Percentiles rank a stretch among this genome's conserved stretches.
These are phyloP conservation scores for Microctonus brassicae DNA, from an alignment of 2,888 invertebrate genomes.

Conservation along the genomic window DNA sequence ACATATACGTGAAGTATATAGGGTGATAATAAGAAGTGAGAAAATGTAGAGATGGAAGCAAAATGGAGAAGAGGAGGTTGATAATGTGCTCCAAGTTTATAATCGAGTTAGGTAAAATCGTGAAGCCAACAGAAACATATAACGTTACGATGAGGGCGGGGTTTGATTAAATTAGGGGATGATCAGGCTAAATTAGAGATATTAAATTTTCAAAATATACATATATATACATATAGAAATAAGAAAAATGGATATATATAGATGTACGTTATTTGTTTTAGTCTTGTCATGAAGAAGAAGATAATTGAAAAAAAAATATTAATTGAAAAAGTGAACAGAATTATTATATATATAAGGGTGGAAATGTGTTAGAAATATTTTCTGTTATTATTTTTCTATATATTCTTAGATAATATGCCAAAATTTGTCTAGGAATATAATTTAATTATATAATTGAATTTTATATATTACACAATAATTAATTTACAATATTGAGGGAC, in stretches of 20 bases:
- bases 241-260: neutral
- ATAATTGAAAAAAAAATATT: too few relatives aligned
- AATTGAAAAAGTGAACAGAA: too few relatives aligned
- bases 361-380: too few relatives aligned
- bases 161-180: constrained; percentile 67
- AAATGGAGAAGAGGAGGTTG: constrained; percentile 21
- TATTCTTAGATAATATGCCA: too few relatives aligned
- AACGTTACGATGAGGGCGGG: neutral
- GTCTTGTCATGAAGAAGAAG: too few relatives aligned
- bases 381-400: too few relatives aligned
- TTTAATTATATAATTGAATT: too few relatives aligned
- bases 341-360: too few relatives aligned
- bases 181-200: constrained; percentile 66
- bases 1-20: neutral
- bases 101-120: constrained; percentile 45
- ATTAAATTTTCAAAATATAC: constrained; percentile 59
- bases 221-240: neutral
- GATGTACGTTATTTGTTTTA: too few relatives aligned
- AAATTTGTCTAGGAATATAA: too few relatives aligned
- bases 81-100: constrained; percentile 39
- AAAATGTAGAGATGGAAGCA: neutral
- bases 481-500: too few relatives aligned
- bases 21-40: neutral
- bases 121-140: neutral
- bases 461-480: too few relatives aligned